These are phyloP conservation scores for Euwallacea fornicatus DNA, from an alignment of 1,140 invertebrate genomes.

Conservation along the genomic window DNA sequence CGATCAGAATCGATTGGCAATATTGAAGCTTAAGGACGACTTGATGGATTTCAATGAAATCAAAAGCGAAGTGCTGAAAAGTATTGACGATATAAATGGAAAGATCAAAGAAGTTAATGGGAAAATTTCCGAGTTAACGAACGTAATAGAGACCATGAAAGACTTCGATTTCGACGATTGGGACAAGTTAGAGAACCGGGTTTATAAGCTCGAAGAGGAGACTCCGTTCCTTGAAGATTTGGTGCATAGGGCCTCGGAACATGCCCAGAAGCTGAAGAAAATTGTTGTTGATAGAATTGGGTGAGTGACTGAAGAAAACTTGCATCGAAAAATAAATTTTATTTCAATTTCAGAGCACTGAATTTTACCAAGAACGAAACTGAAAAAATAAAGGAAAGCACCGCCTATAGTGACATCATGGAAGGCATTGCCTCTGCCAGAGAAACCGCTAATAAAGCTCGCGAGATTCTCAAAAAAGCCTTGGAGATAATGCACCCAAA, in stretches of 20 bases:
- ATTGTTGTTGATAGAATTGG: conserved; percentile 35
- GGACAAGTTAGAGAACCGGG: conserved; percentile 32
- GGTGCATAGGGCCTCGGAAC: conserved; percentile 19
- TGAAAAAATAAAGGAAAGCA: conserved; percentile 73
- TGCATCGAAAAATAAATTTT: neutral
- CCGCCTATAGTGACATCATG: conserved; percentile 80
- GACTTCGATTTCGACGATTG: conserved; percentile 31
- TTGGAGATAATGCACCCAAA: conserved; percentile 57
- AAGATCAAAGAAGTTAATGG: conserved; percentile 32
- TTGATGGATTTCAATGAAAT: conserved; percentile 15
- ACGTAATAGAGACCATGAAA: conserved; percentile 27
- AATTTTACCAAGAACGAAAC: conserved; percentile 68
- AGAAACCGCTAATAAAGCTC: conserved; percentile 67
- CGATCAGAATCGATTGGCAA: conserved; percentile 27
- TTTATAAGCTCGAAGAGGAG: conserved; percentile 21
- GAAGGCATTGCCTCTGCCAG: conserved; percentile 65
- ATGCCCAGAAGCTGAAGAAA: conserved; percentile 36
- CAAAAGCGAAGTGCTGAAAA: conserved; percentile 27
- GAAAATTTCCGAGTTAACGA: conserved; percentile 12
- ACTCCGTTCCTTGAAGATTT: conserved; percentile 26
- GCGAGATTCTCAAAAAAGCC: conserved; percentile 61
- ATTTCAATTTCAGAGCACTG: conserved; percentile 61
- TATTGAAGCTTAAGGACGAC: neutral
- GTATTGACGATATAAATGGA: conserved; percentile 33
- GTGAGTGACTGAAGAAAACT: conserved; percentile 19